Evolutionary conservation across 35 echinoderm and acorn worm species (phyloP).

Genomic region (Diadema setosum): DNA sequence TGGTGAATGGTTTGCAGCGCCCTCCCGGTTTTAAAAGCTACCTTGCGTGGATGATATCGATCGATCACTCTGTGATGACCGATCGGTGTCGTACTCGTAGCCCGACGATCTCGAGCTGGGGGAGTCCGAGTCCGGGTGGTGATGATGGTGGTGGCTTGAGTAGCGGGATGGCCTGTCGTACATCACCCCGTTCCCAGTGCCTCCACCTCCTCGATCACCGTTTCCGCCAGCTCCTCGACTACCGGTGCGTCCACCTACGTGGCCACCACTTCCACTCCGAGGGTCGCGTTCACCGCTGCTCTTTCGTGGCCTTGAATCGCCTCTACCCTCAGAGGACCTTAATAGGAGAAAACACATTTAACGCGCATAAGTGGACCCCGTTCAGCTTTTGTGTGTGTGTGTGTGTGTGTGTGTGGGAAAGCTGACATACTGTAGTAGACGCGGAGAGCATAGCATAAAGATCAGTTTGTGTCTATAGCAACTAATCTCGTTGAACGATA

Average conservation of each 20-base stretch:
- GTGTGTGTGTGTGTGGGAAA: no score
- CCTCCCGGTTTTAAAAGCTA: not conserved
- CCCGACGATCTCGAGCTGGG: constrained; percentile 57
- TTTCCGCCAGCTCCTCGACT: not conserved
- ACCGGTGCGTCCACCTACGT: not conserved
- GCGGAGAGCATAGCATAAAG: no score
- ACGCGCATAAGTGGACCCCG: no score
- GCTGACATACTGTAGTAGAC: no score
- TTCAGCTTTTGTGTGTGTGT: no score
- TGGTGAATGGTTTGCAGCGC: no score
- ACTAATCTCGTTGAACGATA: no score
- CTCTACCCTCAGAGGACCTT: not conserved
- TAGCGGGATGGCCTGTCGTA: not conserved
- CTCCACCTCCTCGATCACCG: constrained; percentile 16
- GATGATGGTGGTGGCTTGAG: not conserved
- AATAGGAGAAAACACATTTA: no score
- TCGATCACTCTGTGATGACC: constrained; percentile 44
- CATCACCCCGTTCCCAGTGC: not conserved
- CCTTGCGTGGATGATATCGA: constrained; percentile 11
- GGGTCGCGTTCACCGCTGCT: not conserved
- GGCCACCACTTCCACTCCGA: not conserved
- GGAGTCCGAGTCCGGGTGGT: constrained; percentile 28
- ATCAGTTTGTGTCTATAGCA: no score
- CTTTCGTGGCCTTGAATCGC: not conserved
- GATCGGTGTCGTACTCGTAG: constrained; percentile 55